Conservation (phyloP, 2,888 invertebrate species). For the Dugesia japonica region DNA sequence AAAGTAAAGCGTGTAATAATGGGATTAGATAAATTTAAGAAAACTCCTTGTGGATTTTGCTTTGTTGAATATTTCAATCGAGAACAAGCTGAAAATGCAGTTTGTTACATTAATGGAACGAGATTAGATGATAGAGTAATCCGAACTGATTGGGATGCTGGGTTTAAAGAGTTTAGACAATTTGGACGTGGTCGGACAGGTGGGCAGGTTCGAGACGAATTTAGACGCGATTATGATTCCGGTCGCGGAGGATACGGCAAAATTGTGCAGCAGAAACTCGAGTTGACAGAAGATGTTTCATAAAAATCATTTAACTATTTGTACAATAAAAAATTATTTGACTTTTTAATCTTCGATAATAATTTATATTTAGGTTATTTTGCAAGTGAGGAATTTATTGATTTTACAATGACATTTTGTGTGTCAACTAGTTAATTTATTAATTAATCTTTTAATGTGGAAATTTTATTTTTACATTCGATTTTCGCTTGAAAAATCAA, state of each 20-base stretch:
- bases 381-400: too few species aligned
- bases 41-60: constrained; percentile 97
- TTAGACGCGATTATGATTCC: constrained; percentile 83
- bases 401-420: too few species aligned
- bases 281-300: neutral
- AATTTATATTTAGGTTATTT: too few species aligned
- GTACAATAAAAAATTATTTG: too few species aligned
- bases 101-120: constrained; percentile 79
- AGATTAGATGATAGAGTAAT: constrained; percentile 86
- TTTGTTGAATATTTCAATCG: constrained; percentile 69
- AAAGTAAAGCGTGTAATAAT: constrained; percentile 79
- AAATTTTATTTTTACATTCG: too few species aligned
- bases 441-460: too few species aligned
- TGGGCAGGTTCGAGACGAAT: constrained; percentile 76
- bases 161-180: constrained; percentile 90
- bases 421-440: too few species aligned
- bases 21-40: constrained; percentile 90
- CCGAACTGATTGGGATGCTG: constrained; percentile 95
- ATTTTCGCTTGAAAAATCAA: too few species aligned
- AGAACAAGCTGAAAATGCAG: constrained; percentile 52
- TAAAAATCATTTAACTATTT: too few species aligned
- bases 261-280: constrained; percentile 55
- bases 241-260: constrained; percentile 94
- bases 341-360: too few species aligned
- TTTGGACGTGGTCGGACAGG: constrained; percentile 93